Base-by-base conservation (phyloP, 2,113 vertebrate species). In the Mugil cephalus region DNA sequence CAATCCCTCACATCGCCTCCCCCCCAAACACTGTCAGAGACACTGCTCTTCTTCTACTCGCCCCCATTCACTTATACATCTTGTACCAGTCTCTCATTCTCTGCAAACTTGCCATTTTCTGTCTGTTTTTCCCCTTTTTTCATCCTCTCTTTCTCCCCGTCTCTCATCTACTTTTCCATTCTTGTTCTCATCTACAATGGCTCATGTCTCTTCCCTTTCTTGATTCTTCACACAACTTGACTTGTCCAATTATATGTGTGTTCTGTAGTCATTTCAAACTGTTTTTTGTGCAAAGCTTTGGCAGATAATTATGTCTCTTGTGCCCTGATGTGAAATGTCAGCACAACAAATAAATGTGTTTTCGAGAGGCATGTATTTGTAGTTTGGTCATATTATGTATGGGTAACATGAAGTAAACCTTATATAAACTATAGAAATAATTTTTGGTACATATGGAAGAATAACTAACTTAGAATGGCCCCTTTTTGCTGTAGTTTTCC, bases 21-120 rank as follows among this genome's bases (percentile, higher is more conserved):
- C 68, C 34, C 63, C 24, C n/a, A n/a, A 54, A 72, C 53, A 69
- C 47, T 79, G 82, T 82, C 86, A 84, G 64, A 84, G 47, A 64
- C 70, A 47, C 59, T 82, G 77, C 78, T 83, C 78, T 75, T 90
- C 84, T 88, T 54, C 59, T 46, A 64, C 59, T 46, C 54, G 14
- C 52, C 58, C 63, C 62, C 52, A 1, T 21, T 54, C 42, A 39
- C 15, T 63, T 53, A 15, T 19, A 11, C 66, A 40, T 71, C 38
- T 69, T 47, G 0, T 11, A 69, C 19, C 19, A 34, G 9, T 34
- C 34, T 61, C 67, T 48, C 21, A 4, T 45, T 55, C n/a, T 38
- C 67, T 69, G 18, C 12, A 40, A 46, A 40, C 51, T 34, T 58
- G 61, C 35, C 47, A 39, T 80, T 77, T 63, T 69, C 19, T 61